Percentiles rank a stretch among this genome's conserved stretches.
phyloP scores from a whole-genome alignment of 2,888 invertebrate genomes.

The Masnerella sp. region DNA sequence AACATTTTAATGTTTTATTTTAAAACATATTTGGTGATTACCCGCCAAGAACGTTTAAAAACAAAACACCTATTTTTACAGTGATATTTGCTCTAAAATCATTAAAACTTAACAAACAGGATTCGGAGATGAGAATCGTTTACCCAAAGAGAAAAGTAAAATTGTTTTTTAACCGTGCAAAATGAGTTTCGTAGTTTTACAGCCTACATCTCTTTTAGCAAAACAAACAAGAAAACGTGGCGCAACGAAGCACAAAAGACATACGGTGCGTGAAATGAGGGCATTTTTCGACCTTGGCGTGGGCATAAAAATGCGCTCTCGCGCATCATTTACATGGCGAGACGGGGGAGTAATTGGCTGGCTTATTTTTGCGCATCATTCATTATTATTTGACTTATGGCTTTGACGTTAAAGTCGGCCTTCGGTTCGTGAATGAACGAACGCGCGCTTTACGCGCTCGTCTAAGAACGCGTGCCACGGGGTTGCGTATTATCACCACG shows the following conservation, averaged over 20 bases:
- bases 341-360: conserved; percentile 47
- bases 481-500: conserved; percentile 46
- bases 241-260: not conserved
- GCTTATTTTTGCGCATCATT: conserved; percentile 45
- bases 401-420: conserved; percentile 36
- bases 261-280: not conserved
- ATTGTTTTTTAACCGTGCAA: no score
- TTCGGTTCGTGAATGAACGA: conserved; percentile 43
- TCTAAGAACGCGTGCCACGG: conserved; percentile 46
- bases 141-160: no score
- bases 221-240: no score
- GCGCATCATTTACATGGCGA: conserved; percentile 27
- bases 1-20: no score
- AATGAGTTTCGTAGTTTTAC: no score
- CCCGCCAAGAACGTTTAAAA: no score
- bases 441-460: conserved; percentile 23
- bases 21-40: no score
- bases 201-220: no score
- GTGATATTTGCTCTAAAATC: no score
- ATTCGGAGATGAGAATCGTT: no score
- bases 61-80: no score
- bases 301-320: conserved; percentile 10
- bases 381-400: conserved; percentile 51
- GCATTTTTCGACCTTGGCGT: conserved; percentile 15
- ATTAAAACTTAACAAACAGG: no score